Base-by-base conservation (phyloP, 1,140 invertebrate species). In the Sitobion miscanthi region DNA sequence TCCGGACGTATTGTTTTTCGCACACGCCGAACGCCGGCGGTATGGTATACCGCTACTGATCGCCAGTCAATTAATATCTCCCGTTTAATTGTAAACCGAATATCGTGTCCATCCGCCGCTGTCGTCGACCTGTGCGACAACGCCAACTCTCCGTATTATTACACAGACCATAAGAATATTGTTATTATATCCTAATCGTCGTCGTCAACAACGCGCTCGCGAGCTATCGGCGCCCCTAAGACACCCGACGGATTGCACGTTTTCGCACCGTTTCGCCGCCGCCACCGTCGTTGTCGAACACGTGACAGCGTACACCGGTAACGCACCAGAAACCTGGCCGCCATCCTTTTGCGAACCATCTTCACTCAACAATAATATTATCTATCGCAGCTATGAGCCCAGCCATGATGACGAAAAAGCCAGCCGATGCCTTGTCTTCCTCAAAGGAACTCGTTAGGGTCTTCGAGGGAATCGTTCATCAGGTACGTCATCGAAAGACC, bases 391-490 rank as follows among this genome's bases (percentile, higher is more conserved):
- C 47, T 14, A 7, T 49, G 35, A 54, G 11, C n/a, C 20, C 0
- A 21, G 82, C 49, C 23, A 92, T 47, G 35, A 93, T 93, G 91
- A 93, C 91, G 35, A 93, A 93, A 1, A 82, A 93, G n/a, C 91
- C 91, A 35, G 82, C 91, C 9, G 91, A 82, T 57, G 91, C 38
- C 49, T 52, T 57, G 23, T 93, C 91, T 3, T 82, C 91, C 7
- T 82, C 91, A 7, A 93, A 93, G 91, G 91, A 93, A 30, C 52
- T 82, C 49, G 82, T 86, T n/a, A 42, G 82, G 91, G 91, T 93
- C 35, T 86, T 57, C 49, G 82, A 93, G 54, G 91, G 91, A 86
- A 52, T 93, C 49, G 91, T 93, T 3, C 86, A 93, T 57, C 91
- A 93, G 91, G 91, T 93, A 93, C 42, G 47, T 88, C 21, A 47